Evolutionary conservation across 2,888 invertebrate species (phyloP).

Genomic region (Himalopsyche kuldschensis): DNA sequence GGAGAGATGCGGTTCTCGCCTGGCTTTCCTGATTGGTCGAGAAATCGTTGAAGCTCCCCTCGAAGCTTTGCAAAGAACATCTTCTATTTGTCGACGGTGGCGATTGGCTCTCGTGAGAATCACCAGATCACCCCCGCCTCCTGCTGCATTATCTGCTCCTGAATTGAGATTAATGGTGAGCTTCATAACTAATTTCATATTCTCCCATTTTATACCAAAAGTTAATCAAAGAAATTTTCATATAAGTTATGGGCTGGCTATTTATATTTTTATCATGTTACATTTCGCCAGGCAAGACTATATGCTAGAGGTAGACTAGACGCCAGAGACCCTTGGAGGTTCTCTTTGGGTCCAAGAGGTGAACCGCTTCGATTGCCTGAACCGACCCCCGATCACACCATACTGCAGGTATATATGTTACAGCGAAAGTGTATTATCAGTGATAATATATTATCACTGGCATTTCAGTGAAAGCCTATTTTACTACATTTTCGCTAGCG

Average conservation of each 20-base stretch:
- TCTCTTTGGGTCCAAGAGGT: constrained; percentile 36
- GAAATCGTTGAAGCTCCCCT: constrained; percentile 37
- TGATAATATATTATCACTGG: too few species aligned
- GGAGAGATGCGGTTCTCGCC: constrained; percentile 30
- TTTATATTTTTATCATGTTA: too few species aligned
- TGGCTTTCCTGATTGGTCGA: constrained; percentile 24
- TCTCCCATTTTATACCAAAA: too few species aligned
- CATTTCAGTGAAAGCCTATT: too few species aligned
- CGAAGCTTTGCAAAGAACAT: constrained; percentile 22
- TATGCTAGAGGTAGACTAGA: constrained; percentile 32
- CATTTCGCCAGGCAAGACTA: constrained; percentile 26
- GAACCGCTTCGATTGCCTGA: constrained; percentile 36
- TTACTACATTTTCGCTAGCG: too few species aligned
- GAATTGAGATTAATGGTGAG: constrained; percentile 37
- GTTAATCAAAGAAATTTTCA: too few species aligned
- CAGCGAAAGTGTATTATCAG: too few species aligned
- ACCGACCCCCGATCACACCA: constrained; percentile 34
- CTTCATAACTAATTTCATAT: too few species aligned
- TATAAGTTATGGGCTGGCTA: neutral
- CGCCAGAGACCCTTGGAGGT: constrained; percentile 37
- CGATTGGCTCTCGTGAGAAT: constrained; percentile 30
- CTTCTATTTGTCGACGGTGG: constrained; percentile 29
- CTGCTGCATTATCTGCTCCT: constrained; percentile 45
- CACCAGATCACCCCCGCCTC: constrained; percentile 51
- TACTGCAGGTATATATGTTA: constrained; percentile 4